Base-by-base conservation (phyloP, 92 coral and sea anemone species). In the Muricea muricata region DNA sequence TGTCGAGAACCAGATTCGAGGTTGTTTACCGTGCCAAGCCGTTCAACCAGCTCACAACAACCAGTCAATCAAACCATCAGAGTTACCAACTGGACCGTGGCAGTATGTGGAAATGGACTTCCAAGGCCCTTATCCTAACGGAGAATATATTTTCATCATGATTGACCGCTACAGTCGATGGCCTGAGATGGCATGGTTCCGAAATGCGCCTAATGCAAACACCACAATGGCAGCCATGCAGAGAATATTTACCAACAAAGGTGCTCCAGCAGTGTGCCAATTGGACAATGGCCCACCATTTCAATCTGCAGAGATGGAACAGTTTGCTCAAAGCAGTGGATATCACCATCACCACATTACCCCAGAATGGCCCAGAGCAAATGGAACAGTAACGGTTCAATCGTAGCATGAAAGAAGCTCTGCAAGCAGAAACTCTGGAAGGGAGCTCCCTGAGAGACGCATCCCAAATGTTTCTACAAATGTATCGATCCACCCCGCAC, bases 241-340 rank as follows among this genome's bases (percentile, higher is more conserved):
- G 73, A 47, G 1, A 11, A 75, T 75, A 37, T 80, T 80, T 68
- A 71, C 81, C 68, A 47, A 24, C 71, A 48, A 80, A 65, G 86
- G 89, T 13, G 65, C 80, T 23, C 66, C 86, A 29, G 65, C 21
- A 50, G 83, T 74, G 25, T 50, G 82, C 72, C 86, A 77, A 21
- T 79, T 85, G n/a, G 89, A 86, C 73, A 86, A 79, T 33, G 89
- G 81, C 14, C 6, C 74, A 35, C 82, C 82, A 18, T 77, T 87
- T 37, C 81, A 79, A 41, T 87, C 90, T 31, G 34, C 26, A 25
- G 85, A 86, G n/a, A 79, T 79, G 58, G 55, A 78, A 63, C 48
- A 45, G 41, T 85, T 58, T 28, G 57, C 75, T 42, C 12, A 68
- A 21, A 24, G 47, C 32, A 79, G 67, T 20, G 79, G 71, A 6